Conservation (phyloP, 2,113 vertebrate species). For the Gymnorhina tibicen region DNA sequence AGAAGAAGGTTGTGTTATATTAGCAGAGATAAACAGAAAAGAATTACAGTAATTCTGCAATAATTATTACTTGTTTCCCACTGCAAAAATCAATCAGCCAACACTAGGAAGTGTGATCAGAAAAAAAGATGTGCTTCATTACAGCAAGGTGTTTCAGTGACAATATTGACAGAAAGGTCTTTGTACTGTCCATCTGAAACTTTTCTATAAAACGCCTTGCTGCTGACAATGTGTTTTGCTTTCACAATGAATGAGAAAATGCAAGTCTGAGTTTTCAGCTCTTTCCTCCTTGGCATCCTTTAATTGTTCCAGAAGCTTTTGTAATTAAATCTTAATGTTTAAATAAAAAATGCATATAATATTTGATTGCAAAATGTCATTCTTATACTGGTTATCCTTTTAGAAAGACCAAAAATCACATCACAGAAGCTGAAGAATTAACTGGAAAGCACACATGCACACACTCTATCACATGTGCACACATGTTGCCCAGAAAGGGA, state of each 20-base stretch:
- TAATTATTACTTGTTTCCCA: constrained; percentile 12
- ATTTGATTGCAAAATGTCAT: constrained; percentile 39
- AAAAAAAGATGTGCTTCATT: not conserved
- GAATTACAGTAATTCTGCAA: not conserved
- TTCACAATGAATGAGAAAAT: constrained; percentile 64
- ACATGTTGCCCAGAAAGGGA: not conserved
- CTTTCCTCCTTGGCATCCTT: constrained; percentile 56
- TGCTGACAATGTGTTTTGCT: constrained; percentile 50
- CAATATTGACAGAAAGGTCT: constrained; percentile 16
- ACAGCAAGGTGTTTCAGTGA: constrained; percentile 37
- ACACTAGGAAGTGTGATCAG: not conserved
- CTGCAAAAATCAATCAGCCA: constrained; percentile 5
- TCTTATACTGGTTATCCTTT: not conserved
- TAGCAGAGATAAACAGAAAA: not conserved
- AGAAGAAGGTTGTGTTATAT: not conserved
- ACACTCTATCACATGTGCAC: rapidly evolving
- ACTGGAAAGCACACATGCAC: not conserved
- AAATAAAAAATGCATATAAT: constrained; percentile 65
- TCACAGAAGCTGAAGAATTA: not conserved
- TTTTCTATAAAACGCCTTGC: constrained; percentile 32
- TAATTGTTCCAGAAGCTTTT: constrained; percentile 75
- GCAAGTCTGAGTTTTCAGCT: constrained; percentile 51
- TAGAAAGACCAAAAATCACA: not conserved
- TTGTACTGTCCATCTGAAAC: constrained; percentile 39
- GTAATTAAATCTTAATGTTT: constrained; percentile 77